phyloP scores from a whole-genome alignment of 2,888 invertebrate species.

The Caenorhabditis sp. region DNA sequence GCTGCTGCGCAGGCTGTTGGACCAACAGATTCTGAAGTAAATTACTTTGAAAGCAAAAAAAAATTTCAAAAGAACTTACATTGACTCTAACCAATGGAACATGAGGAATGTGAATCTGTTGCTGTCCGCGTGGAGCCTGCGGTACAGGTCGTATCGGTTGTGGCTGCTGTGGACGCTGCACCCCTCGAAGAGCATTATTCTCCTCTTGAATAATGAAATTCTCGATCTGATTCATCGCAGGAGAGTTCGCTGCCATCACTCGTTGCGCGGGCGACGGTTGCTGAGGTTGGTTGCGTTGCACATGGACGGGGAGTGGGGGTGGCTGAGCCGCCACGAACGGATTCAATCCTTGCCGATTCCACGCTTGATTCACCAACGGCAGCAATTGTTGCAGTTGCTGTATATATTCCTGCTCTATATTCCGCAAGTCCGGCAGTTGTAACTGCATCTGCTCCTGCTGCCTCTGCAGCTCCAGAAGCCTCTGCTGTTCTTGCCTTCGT shows the following conservation, averaged over 20 bases:
- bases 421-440: neutral
- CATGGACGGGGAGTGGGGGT: no score
- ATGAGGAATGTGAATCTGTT: neutral
- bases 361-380: no score
- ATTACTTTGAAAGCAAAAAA: no score
- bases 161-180: neutral
- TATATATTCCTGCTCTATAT: no score
- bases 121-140: neutral
- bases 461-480: neutral
- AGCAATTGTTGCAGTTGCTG: no score
- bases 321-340: no score
- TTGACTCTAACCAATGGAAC: neutral
- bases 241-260: neutral
- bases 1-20: neutral
- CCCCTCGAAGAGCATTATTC: neutral
- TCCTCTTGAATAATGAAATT: neutral
- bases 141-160: neutral
- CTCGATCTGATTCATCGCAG: neutral
- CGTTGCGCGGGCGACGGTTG: neutral
- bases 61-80: no score
- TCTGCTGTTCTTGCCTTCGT: slow-evolving; percentile 5
- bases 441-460: neutral
- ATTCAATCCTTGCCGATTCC: no score
- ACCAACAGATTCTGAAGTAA: no score
- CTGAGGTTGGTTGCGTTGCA: no score